phyloP scores from a whole-genome alignment of 2,797 vertebrate species.

The Liparis tanakae region DNA sequence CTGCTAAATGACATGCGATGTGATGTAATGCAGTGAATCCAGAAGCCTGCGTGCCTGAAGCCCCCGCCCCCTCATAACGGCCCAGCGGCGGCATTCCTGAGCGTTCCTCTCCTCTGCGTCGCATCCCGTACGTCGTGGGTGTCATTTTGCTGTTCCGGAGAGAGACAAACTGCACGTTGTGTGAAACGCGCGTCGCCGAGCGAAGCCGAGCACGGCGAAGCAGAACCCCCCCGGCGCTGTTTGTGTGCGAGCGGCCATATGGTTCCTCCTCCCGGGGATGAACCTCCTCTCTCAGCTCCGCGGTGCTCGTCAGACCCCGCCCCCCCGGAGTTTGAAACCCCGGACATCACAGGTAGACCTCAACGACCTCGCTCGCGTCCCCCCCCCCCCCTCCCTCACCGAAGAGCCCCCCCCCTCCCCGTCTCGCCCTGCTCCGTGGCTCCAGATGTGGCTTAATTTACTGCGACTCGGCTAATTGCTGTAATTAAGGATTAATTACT shows the following conservation, averaged over 20 bases:
- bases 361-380: conserved; percentile 87
- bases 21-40: no score
- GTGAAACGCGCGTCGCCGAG: conserved; percentile 68
- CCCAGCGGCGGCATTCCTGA: conserved; percentile 12
- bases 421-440: conserved; percentile 88
- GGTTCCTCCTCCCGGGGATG: conserved; percentile 75
- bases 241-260: conserved; percentile 78
- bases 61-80: neutral
- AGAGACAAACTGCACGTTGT: conserved; percentile 1
- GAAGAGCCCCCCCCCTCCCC: conserved; percentile 73
- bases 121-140: conserved; percentile 10
- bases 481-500: conserved; percentile 99
- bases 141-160: conserved; percentile 35
- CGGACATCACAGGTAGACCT: conserved; percentile 79
- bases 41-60: no score
- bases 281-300: conserved; percentile 53
- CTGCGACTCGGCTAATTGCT: conserved; percentile 99
- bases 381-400: conserved; percentile 78
- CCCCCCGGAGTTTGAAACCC: conserved; percentile 40
- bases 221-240: conserved; percentile 72
- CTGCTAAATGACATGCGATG: no score
- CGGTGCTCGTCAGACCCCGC: conserved; percentile 59
- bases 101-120: conserved; percentile 23
- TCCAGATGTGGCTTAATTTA: conserved; percentile 99
- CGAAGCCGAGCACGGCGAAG: conserved; percentile 67